Base-by-base conservation (phyloP, 2,113 vertebrate genomes). In the Cettia cetti region DNA sequence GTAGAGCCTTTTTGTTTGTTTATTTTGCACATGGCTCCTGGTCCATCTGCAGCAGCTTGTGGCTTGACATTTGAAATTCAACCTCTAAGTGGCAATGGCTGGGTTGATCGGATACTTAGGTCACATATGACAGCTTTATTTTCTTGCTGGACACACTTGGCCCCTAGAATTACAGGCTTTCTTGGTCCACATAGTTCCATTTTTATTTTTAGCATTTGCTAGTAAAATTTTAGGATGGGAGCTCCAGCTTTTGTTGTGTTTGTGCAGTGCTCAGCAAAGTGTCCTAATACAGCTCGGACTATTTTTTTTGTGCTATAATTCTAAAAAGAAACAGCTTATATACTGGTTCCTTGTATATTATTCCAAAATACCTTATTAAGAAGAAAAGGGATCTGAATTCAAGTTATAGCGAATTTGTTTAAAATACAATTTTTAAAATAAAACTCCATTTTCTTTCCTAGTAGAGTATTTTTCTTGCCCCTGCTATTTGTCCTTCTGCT, bases 41-140 rank as follows among this genome's bases (percentile, higher is more conserved):
- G 50, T 86, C 63, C 70, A 54, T 47, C 71, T 77, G 26, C 68
- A 82, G 90, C 85, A 94, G 82, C 63, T 6, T 81, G 86, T 81
- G 86, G 80, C 80, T 89, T 92, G 89, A 90, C 86, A 89, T 94
- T 90, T 95, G 85, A 96, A 96, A 95, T 95, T 50, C 92, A 94
- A 81, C 79, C 82, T 95, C 79, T 15, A 47, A 86, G 68, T 47
- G 76, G 64, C 64, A 31, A 24, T 56, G 78, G 52, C 64, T 56
- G n/a, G 8, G 53, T 88, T 68, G 75, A 33, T 86, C 2, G 35
- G 53, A 84, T 69, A n/a, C 86, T 89, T 28, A 35, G 88, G 83
- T 69, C 91, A 72, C 39, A 31, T 50, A 77, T 39, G 70, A 49
- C 39, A 80, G 52, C 42, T n/a, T 92, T 60, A 54, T 89, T 96